phyloP scores from a whole-genome alignment of 64 coral and sea anemone species.

The Astreopora myriophthalma region DNA sequence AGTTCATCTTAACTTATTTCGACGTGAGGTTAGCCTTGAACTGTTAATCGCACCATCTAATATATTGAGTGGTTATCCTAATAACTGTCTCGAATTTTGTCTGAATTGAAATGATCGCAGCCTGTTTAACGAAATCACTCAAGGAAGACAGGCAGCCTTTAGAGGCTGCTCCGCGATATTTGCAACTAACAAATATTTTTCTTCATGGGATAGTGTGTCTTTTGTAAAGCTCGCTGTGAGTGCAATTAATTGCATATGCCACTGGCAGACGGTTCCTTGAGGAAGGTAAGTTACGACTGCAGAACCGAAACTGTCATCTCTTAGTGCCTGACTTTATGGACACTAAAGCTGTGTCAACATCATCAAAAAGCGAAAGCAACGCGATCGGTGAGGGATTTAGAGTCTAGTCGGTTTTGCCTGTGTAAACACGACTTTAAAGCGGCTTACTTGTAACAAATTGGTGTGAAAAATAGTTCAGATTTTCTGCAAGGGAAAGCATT shows the following conservation, averaged over 20 bases:
- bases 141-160: background rate
- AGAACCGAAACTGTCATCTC: background rate
- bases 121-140: background rate
- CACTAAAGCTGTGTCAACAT: constrained; percentile 44
- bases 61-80: background rate
- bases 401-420: constrained; percentile 12
- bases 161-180: background rate
- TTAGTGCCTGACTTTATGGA: background rate
- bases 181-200: constrained; percentile 19
- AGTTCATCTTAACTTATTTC: constrained; percentile 26
- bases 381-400: background rate
- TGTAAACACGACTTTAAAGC: constrained; percentile 18
- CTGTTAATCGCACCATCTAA: constrained; percentile 14
- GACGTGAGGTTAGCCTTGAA: background rate
- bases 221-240: background rate
- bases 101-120: background rate
- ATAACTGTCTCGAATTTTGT: constrained; percentile 42
- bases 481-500: background rate
- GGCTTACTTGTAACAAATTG: constrained; percentile 35
- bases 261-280: background rate
- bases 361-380: background rate
- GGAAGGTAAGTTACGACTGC: too few relatives aligned
- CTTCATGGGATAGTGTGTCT: background rate
- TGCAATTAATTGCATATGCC: background rate
- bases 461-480: constrained; percentile 30